phyloP scores from a whole-genome alignment of 2,113 vertebrate species.

The Lepus americanus region DNA sequence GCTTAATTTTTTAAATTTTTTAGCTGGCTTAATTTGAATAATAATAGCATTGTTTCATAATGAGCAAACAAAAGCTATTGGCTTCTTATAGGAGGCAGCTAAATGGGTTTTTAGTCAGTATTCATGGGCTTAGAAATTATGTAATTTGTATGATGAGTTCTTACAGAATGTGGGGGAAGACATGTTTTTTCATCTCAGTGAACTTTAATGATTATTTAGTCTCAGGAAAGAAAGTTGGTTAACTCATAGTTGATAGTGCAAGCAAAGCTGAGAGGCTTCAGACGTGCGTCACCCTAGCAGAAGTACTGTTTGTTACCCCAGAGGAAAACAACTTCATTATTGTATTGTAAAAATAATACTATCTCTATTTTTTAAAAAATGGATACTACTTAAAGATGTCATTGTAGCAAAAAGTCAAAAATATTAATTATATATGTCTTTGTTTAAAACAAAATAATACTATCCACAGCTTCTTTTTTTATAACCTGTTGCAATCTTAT shows the following conservation, averaged over 20 bases:
- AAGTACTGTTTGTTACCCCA: background rate
- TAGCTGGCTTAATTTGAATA: background rate
- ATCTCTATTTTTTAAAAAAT: background rate
- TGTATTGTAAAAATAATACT: background rate
- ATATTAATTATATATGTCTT: background rate
- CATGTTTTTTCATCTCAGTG: background rate
- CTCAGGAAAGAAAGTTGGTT: constrained; percentile 6
- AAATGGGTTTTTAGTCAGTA: background rate
- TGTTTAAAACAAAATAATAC: background rate
- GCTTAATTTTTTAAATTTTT: background rate
- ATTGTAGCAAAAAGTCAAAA: background rate
- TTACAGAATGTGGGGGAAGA: background rate
- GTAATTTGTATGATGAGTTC: background rate
- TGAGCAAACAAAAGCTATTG: background rate
- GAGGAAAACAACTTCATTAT: background rate
- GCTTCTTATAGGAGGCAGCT: background rate
- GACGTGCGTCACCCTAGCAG: background rate
- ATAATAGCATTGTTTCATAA: background rate
- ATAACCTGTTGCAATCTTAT: too few species aligned
- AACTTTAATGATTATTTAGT: background rate
- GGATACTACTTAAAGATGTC: background rate
- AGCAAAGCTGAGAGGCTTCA: background rate
- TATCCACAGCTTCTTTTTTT: background rate
- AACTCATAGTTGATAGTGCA: background rate
- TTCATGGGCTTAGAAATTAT: background rate